Evolutionary conservation across 53 echinoderm and acorn worm genomes (phyloP).

Genomic region (Henricia sp.): DNA sequence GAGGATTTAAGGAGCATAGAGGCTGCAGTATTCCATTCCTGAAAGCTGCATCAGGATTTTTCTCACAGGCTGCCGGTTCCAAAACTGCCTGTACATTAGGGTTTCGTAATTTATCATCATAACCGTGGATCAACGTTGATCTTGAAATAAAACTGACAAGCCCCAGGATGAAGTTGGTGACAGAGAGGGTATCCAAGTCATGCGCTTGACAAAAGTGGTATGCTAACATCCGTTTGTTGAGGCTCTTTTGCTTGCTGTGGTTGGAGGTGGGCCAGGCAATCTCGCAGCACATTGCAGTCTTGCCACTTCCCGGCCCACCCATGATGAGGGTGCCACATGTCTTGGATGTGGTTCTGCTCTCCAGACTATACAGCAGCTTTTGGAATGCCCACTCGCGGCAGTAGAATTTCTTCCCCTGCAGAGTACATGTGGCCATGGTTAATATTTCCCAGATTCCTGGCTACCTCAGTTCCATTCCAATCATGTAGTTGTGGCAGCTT

Average conservation of each 20-base stretch:
- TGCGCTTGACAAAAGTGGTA: constrained; percentile 98
- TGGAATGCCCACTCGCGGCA: constrained; percentile 99
- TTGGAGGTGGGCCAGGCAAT: constrained; percentile 92
- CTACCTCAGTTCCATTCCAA: constrained; percentile 53
- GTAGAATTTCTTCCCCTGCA: constrained; percentile 98
- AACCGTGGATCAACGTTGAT: constrained; percentile 92
- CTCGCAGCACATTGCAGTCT: constrained; percentile 93
- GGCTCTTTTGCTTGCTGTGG: constrained; percentile 88
- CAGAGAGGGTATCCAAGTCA: constrained; percentile 88
- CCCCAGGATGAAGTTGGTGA: constrained; percentile 92
- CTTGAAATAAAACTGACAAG: constrained; percentile 85
- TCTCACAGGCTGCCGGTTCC: constrained; percentile 95
- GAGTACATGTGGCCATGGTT: constrained; percentile 91
- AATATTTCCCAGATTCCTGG: neutral
- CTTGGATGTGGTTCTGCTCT: constrained; percentile 91
- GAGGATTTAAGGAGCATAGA: constrained; percentile 86
- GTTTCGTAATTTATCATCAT: constrained; percentile 93
- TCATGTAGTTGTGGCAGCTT: constrained; percentile 17
- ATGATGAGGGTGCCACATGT: constrained; percentile 99
- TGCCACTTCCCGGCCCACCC: constrained; percentile 99
- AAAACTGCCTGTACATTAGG: constrained; percentile 88
- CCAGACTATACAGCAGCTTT: constrained; percentile 93
- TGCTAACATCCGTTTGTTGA: constrained; percentile 88
- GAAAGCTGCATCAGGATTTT: constrained; percentile 98
- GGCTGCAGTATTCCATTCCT: constrained; percentile 94